phyloP scores from a whole-genome alignment of 2,888 invertebrate genomes.

The Mythimna lalbum region DNA sequence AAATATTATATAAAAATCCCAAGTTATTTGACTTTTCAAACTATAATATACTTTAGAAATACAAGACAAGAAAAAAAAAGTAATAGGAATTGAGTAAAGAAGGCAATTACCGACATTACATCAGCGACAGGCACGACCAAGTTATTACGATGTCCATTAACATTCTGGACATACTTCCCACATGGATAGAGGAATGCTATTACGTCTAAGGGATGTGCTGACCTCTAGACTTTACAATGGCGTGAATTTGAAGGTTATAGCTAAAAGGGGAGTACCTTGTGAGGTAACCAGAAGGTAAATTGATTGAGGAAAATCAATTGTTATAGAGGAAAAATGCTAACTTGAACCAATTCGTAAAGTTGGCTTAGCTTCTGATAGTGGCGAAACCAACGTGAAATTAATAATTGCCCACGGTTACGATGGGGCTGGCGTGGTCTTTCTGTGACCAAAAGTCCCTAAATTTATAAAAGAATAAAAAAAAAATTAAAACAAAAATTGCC shows the following conservation, averaged over 20 bases:
- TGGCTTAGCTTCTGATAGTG: no score
- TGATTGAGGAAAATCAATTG: not conserved
- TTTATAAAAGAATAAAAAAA: no score
- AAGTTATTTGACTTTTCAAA: no score
- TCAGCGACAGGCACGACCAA: conserved; percentile 1
- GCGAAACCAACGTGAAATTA: no score
- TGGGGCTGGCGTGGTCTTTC: no score
- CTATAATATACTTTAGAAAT: no score
- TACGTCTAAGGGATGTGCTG: conserved; percentile 12
- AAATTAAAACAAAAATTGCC: no score
- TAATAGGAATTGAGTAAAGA: not conserved
- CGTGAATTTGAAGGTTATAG: conserved; percentile 6
- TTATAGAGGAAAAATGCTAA: not conserved
- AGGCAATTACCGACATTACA: conserved; percentile 13
- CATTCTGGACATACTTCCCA: conserved; percentile 20
- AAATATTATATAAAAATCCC: no score
- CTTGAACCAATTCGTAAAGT: not conserved
- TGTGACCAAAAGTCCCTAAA: no score
- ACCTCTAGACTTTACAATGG: conserved; percentile 11
- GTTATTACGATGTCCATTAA: conserved; percentile 25
- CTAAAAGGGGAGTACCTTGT: not conserved
- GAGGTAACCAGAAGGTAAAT: not conserved
- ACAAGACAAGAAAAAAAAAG: not conserved
- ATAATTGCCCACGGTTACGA: no score
- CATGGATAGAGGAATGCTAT: conserved; percentile 27